Conservation (phyloP, 2,888 invertebrate species). For the Phortica magna region DNA sequence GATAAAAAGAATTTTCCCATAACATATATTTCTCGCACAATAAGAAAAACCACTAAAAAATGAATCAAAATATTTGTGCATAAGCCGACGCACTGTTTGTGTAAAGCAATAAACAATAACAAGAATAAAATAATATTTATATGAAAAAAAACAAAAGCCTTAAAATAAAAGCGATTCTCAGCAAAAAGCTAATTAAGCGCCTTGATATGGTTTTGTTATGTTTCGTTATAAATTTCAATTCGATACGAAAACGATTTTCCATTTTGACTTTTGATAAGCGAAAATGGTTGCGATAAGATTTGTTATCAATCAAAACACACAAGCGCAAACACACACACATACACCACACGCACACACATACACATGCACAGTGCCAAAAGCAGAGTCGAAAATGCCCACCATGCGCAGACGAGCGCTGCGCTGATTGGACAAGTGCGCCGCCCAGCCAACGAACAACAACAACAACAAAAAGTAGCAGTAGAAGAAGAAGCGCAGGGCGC, state of each 20-base stretch:
- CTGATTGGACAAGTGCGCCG: constrained; percentile 58
- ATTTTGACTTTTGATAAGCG: constrained; percentile 62
- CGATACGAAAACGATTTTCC: constrained; percentile 57
- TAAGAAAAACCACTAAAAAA: no score
- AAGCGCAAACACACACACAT: constrained; percentile 46
- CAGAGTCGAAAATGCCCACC: constrained; percentile 55
- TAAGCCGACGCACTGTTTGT: no score
- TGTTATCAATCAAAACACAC: constrained; percentile 76
- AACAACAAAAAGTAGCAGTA: neutral
- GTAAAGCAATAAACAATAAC: no score
- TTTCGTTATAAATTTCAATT: neutral
- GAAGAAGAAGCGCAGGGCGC: neutral
- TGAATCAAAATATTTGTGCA: no score
- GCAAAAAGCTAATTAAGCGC: no score
- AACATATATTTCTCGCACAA: no score
- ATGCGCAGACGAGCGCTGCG: constrained; percentile 62
- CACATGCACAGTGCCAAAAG: constrained; percentile 51
- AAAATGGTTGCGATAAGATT: constrained; percentile 67
- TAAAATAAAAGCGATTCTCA: no score
- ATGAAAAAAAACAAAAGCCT: no score
- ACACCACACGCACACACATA: constrained; percentile 53
- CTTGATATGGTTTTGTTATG: no score
- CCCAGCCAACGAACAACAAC: constrained; percentile 26
- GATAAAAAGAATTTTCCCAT: no score
- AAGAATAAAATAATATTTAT: no score